These are phyloP conservation scores for Oxyruncus cristatus DNA, from an alignment of 2,113 vertebrate species.

Conservation along the genomic window DNA sequence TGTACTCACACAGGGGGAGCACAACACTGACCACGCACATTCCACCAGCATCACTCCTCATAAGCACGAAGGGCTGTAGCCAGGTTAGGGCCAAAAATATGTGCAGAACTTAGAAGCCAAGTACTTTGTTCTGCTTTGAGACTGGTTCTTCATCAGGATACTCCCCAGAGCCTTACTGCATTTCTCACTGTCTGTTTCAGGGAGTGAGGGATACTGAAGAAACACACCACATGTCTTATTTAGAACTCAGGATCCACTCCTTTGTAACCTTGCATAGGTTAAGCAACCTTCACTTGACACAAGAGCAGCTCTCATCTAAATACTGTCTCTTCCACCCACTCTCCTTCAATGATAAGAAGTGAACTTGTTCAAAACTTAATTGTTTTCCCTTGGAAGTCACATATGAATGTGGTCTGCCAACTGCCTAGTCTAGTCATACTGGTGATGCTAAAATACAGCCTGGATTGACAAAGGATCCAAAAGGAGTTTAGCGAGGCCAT, in stretches of 20 bases:
- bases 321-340: not conserved
- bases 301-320: not conserved
- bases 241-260: not conserved
- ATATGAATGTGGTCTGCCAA: not conserved
- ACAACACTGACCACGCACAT: not conserved
- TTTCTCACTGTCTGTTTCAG: not conserved
- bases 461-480: not conserved
- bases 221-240: accelerated
- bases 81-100: not conserved
- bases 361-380: not conserved
- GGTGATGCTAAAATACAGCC: not conserved
- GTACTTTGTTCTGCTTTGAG: not conserved
- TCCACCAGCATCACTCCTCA: not conserved
- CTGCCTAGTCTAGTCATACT: not conserved
- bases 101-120: not conserved
- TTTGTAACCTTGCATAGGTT: not conserved
- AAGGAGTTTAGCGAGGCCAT: not conserved
- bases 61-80: not conserved
- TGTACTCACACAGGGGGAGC: not conserved
- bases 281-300: not conserved
- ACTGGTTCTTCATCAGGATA: not conserved
- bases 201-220: not conserved
- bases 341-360: not conserved
- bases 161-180: not conserved
- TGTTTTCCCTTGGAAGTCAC: not conserved